Evolutionary conservation across 2,888 invertebrate genomes (phyloP).

Genomic region (Idaea straminata): DNA sequence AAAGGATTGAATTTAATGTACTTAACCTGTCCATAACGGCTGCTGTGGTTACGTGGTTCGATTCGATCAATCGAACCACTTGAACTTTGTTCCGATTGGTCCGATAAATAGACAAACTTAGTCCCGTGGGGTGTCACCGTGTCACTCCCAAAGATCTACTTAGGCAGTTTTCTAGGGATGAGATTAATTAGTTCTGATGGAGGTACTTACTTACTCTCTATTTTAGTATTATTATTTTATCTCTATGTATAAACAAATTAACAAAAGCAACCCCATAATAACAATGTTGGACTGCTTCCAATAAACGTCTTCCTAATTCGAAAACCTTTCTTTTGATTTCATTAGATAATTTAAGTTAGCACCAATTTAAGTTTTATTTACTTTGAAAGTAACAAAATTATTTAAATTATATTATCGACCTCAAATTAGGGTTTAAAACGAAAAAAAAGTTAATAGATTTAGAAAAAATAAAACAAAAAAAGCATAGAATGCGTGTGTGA

Average conservation of each 20-base stretch:
- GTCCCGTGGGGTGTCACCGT: too few relatives aligned
- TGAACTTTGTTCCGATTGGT: too few relatives aligned
- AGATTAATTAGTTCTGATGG: too few relatives aligned
- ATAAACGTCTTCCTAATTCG: not conserved
- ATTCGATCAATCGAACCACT: too few relatives aligned
- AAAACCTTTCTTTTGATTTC: slow-evolving; percentile 1
- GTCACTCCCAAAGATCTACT: too few relatives aligned
- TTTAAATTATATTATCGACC: not conserved
- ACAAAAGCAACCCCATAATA: not conserved
- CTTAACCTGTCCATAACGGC: too few relatives aligned
- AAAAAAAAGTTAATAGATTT: slow-evolving; percentile 10
- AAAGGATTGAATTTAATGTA: too few relatives aligned
- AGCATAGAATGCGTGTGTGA: slow-evolving; percentile 28
- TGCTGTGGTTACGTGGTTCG: too few relatives aligned
- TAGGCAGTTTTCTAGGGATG: too few relatives aligned
- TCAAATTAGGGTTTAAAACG: not conserved
- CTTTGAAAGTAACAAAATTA: not conserved
- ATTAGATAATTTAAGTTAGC: not conserved
- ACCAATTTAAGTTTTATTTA: not conserved
- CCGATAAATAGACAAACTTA: too few relatives aligned
- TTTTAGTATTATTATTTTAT: not conserved
- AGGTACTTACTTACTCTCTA: too few relatives aligned
- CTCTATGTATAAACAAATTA: not conserved
- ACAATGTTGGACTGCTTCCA: not conserved
- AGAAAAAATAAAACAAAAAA: slow-evolving; percentile 22